Percentiles rank a stretch among this genome's conserved stretches.
Conservation (phyloP, 2,113 vertebrate genomes). For the Lagenorhynchus albirostris region DNA sequence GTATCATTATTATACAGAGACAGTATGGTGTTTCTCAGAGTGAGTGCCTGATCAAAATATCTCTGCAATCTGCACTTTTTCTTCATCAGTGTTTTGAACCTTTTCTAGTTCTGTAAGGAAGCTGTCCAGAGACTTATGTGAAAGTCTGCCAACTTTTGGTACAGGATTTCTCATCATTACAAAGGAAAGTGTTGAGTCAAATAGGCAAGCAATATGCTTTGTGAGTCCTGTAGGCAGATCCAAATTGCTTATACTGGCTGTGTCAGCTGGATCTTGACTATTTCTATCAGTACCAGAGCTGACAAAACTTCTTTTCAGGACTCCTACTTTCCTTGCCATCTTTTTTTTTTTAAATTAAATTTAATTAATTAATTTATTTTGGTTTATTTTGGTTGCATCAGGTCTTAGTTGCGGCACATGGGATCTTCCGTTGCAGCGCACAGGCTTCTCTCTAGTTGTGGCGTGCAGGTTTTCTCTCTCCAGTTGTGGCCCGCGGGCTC, state of each 20-base stretch:
- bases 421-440: too few species aligned
- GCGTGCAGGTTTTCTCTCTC: too few species aligned
- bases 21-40: constrained; percentile 91
- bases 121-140: not conserved
- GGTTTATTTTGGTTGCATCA: too few species aligned
- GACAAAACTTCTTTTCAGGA: constrained; percentile 90
- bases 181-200: constrained; percentile 94
- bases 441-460: too few species aligned
- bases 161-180: constrained; percentile 95
- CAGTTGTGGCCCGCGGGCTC: too few species aligned
- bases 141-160: constrained; percentile 81
- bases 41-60: constrained; percentile 92
- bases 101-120: constrained; percentile 61
- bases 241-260: constrained; percentile 88
- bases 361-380: too few species aligned
- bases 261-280: constrained; percentile 89
- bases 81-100: constrained; percentile 91
- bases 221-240: constrained; percentile 87
- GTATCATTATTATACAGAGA: constrained; percentile 90
- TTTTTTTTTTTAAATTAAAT: too few species aligned
- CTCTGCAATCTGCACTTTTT: constrained; percentile 77
- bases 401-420: too few species aligned
- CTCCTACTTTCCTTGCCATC: constrained; percentile 83
- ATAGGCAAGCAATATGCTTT: constrained; percentile 91
- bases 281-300: constrained; percentile 92